Evolutionary conservation across 64 coral and sea anemone genomes (phyloP), one percentile per base, ranked within the genome.

Genomic region (Montipora foliosa): DNA sequence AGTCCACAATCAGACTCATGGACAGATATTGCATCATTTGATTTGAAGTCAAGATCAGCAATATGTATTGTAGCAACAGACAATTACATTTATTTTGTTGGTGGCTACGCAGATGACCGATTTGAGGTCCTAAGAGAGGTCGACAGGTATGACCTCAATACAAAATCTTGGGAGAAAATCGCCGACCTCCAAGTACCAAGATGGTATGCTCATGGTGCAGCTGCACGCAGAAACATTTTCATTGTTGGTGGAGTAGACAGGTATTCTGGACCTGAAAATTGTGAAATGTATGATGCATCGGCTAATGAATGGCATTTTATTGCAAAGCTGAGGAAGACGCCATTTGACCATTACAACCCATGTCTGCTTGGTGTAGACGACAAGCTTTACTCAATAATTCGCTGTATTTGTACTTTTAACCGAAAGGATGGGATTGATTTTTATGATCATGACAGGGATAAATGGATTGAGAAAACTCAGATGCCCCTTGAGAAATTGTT

Each of bases 81-180:
- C 55, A 81, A 81, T 81, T 81, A 24, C 55, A 14, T 81, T 9
- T 81, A 81, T 61, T 62, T 81, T 20, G 14, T 81, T 55, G 78
- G 78, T 58, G 78, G 78, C 20, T 15, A 16, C 21, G 78, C 51
- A 57, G 17, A 21, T 9, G 49, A 58, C 2, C n/a, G n/a, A 80
- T 17, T 5, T 29, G 55, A 60, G 15, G n/a, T 6, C 51, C 53
- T 81, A 14, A n/a, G 7, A 25, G 53, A 61, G 24, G 53, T 6
- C 0, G 52, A 81, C 79, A 81, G 79, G 53, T 81, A 81, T 25
- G 50, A 81, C 17, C 51, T 81, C 22, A 13, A 4, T 37, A 25
- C n/a, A 29, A 61, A 81, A 8, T 57, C n/a, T 12, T 81, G 79
- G 79, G 79, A 81, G 53, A 81, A 81, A 13, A 5, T 81, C 15